Base-by-base conservation (phyloP, 2,797 vertebrate genomes). In the Argentina silus region DNA sequence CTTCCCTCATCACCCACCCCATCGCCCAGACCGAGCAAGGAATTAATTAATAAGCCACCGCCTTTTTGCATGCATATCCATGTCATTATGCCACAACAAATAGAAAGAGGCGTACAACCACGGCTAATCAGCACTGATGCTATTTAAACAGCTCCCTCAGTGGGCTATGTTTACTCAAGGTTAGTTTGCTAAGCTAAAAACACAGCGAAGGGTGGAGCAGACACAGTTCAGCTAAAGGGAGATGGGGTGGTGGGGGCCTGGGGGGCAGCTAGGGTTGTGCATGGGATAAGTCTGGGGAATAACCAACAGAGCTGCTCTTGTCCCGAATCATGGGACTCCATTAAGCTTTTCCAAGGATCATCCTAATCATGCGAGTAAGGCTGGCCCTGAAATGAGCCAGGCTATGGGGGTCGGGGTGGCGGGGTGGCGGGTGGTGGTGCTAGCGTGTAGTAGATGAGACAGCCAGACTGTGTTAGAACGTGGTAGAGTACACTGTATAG, bases 321-420 rank as follows among this genome's bases (percentile, higher is more conserved):
- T 78, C 48, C 67, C 72, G 81, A 86, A 85, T 83, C 69, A 17
- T 7, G 72, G 77, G 82, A 82, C 80, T 87, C 77, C 59, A 67
- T 80, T 79, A 71, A 63, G 73, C 77, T 85, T 86, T 82, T 83
- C 85, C 75, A 82, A 78, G 78, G 76, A 85, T 86, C 76, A 73
- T 77, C 72, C 75, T 73, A 77, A 75, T 86, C 89, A 91, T 88
- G 86, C 72, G 75, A 78, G 81, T 73, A 19, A 68, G 79, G 79
- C 87, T 77, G 62, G 72, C 81, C 80, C 83, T 73, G 73, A 80
- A 88, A 85, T 76, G 83, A 79, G 81, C 79, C 70, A 67, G 74
- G 73, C 70, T 63, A 56, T n/a, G n/a, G n/a, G n/a, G n/a, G n/a
- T n/a, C n/a, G n/a, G n/a, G n/a, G n/a, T n/a, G 77, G 80, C 71